Evolutionary conservation across 2,888 invertebrate genomes (phyloP), one percentile per base, ranked within the genome.

Genomic region (Eledona agricola): DNA sequence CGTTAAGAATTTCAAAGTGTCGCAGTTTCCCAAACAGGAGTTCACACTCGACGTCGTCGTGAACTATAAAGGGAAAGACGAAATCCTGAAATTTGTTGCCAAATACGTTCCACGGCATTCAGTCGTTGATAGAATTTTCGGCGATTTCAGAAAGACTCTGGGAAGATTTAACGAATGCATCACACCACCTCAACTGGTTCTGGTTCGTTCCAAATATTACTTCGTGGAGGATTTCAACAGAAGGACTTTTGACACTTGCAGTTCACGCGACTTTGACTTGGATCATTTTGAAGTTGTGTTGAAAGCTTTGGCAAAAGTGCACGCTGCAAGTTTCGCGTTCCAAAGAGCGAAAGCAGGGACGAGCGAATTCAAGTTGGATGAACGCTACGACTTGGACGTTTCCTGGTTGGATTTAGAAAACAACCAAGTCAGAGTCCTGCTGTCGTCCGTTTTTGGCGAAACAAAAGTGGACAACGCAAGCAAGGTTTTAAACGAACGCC

Each of bases 311-410:
- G 74, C 76, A 0, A 69, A 70, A 53, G 54, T 75, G 3, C 77
- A 77, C 53, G 73, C 75, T 4, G 62, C 66, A 29, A 69, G 67
- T 47, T 56, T 81, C 20, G 72, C 79, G 2, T 69, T 57, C 29
- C 69, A 70, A 57, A 22, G 23, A 19, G 5, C 16, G 16, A 16
- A 31, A 16, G 1, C 16, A 16, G n/a, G 7, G 9, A 9, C 7
- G 4, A 3, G 9, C 16, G 1, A n/a, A 2, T 31, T 11, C 17
- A 31, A 4, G 1, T n/a, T 31, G 16, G 16, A 23, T n/a, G 1
- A 16, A 17, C 4, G 17, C 13, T n/a, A 26, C 10, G 7, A 40
- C 15, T 3, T 40, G 16, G 11, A 7, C 11, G 1, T 7, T 13
- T 28, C 19, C 9, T 5, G 1, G 3, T 4, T 25, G 7, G 10